These are phyloP conservation scores for Xestoiulus laeticollis DNA, from an alignment of 2,888 invertebrate species.

Conservation along the genomic window DNA sequence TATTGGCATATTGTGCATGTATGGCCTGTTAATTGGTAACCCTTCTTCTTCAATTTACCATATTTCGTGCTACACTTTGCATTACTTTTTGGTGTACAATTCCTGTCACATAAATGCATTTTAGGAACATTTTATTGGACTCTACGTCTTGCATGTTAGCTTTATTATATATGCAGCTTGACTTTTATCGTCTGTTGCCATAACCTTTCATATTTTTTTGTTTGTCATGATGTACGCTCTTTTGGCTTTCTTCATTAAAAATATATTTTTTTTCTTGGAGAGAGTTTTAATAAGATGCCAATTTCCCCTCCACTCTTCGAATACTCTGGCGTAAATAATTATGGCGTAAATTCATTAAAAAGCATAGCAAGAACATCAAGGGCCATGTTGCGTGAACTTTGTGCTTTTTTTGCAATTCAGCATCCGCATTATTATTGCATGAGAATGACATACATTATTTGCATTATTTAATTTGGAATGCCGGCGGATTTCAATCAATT, in stretches of 20 bases:
- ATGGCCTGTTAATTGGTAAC: not conserved
- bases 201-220: constrained; percentile 6
- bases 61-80: not conserved
- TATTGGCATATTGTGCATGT: no score
- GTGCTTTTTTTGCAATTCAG: constrained; percentile 17
- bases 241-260: constrained; percentile 11
- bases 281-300: not conserved
- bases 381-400: not conserved
- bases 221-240: not conserved
- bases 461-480: constrained; percentile 6
- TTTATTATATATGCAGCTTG: not conserved
- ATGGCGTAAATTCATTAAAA: not conserved
- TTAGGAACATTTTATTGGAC: not conserved
- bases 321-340: constrained; percentile 29
- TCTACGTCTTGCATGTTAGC: not conserved
- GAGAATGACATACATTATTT: constrained; percentile 29
- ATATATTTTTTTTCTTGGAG: not conserved
- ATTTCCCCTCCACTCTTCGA: not conserved
- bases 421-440: constrained; percentile 15
- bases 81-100: not conserved
- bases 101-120: not conserved
- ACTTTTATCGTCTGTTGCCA: not conserved
- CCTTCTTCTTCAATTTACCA: not conserved
- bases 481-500: not conserved
- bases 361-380: not conserved